These are phyloP conservation scores for Babyrousa celebensis DNA, from an alignment of 2,797 vertebrate species.

Conservation along the genomic window DNA sequence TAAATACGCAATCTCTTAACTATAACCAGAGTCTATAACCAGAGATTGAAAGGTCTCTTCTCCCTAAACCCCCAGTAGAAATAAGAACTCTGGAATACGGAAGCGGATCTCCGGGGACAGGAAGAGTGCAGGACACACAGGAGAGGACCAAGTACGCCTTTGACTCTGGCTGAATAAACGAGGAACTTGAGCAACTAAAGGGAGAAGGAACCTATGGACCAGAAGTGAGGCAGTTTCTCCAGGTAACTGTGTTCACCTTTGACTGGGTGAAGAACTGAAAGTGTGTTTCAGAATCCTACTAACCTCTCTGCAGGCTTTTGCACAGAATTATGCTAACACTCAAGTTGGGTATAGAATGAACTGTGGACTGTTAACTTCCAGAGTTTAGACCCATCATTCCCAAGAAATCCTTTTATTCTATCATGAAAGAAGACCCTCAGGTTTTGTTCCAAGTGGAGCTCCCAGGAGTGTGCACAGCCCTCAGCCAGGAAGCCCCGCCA, in stretches of 20 bases:
- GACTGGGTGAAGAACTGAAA: background rate
- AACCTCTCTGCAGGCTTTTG: background rate
- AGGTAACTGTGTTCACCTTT: background rate
- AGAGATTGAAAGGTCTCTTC: background rate
- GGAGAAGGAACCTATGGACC: background rate
- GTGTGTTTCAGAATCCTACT: background rate
- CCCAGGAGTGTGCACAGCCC: background rate
- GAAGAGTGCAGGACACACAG: background rate
- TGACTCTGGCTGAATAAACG: background rate
- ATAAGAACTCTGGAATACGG: background rate
- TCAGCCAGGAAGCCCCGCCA: background rate
- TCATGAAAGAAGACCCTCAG: background rate
- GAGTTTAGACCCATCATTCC: background rate
- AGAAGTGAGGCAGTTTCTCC: background rate
- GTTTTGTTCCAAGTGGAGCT: background rate
- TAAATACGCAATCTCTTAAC: background rate
- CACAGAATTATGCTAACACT: background rate
- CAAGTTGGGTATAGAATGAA: background rate
- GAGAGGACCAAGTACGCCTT: background rate
- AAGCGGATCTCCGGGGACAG: background rate
- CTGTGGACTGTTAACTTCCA: background rate
- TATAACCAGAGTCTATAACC: background rate
- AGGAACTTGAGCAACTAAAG: background rate
- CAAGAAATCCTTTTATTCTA: background rate
- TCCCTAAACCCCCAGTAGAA: accelerated